Evolutionary conservation across 2,113 vertebrate genomes (phyloP).

Genomic region (Cephalopholis sonnerati): DNA sequence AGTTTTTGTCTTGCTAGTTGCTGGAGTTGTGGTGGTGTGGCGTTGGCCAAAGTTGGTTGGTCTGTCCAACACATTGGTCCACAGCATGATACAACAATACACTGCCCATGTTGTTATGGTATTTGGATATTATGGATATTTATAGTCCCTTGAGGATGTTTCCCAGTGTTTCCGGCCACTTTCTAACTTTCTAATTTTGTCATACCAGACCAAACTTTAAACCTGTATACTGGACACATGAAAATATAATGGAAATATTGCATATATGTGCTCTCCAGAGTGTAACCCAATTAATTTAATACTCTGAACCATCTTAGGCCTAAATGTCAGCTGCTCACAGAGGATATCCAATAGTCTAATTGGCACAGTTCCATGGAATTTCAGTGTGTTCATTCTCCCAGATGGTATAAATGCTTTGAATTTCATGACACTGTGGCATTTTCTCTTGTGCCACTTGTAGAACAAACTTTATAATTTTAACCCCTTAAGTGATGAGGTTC

Average conservation of each 20-base stretch:
- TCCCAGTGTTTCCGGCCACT: too few species aligned
- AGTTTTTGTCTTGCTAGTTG: too few species aligned
- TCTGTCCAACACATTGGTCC: not conserved
- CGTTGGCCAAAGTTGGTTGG: too few species aligned
- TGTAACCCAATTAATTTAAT: constrained; percentile 6
- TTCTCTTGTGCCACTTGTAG: constrained; percentile 1
- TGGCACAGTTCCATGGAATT: not conserved
- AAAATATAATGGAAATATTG: not conserved
- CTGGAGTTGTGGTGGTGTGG: too few species aligned
- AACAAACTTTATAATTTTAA: constrained; percentile 16
- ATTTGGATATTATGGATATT: not conserved
- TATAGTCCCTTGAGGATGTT: not conserved
- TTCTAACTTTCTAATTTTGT: not conserved
- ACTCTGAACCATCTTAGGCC: not conserved
- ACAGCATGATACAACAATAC: not conserved
- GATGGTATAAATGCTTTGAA: not conserved
- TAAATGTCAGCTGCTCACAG: constrained; percentile 27
- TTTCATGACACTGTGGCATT: constrained; percentile 26
- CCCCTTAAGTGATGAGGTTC: not conserved
- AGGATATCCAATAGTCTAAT: constrained; percentile 5
- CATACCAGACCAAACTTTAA: not conserved
- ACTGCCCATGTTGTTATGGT: not conserved
- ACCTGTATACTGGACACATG: not conserved
- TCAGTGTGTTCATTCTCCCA: not conserved
- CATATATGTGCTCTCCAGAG: not conserved